Evolutionary conservation across 2,113 vertebrate genomes (phyloP).

Genomic region (Pachycephala philippinensis): DNA sequence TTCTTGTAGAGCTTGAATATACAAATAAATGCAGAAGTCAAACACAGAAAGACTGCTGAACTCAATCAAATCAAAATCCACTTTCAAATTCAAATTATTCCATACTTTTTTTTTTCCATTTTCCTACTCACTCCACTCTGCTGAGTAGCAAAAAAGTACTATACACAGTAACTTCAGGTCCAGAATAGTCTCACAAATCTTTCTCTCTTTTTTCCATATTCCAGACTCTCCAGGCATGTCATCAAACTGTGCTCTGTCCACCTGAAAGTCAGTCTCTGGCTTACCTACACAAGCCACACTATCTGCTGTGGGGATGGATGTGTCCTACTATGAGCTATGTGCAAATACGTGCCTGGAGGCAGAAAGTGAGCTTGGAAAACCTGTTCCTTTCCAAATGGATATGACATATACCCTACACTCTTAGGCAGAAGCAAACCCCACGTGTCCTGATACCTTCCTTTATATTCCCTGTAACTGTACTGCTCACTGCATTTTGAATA

Average conservation of each 20-base stretch:
- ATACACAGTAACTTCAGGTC: not conserved
- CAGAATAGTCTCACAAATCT: not conserved
- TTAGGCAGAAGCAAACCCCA: not conserved
- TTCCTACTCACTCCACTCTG: not conserved
- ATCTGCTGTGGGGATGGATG: rapidly evolving
- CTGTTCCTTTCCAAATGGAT: not conserved
- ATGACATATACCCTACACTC: rapidly evolving
- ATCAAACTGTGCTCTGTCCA: not conserved
- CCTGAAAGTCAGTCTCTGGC: not conserved
- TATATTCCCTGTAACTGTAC: not conserved
- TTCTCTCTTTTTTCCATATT: not conserved
- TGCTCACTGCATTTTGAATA: not conserved
- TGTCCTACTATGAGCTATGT: rapidly evolving
- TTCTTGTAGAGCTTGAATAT: not conserved
- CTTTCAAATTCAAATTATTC: conserved; percentile 25
- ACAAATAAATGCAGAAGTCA: conserved; percentile 33
- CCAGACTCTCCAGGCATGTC: not conserved
- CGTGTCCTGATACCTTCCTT: not conserved
- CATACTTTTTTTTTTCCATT: not conserved
- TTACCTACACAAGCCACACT: not conserved
- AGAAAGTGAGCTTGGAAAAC: not conserved
- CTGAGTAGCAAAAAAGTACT: not conserved
- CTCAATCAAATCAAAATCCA: conserved; percentile 7
- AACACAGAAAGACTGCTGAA: not conserved
- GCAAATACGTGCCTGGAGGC: not conserved